These are phyloP conservation scores for Mya arenaria DNA, from an alignment of 1,140 invertebrate species.

Conservation along the genomic window DNA sequence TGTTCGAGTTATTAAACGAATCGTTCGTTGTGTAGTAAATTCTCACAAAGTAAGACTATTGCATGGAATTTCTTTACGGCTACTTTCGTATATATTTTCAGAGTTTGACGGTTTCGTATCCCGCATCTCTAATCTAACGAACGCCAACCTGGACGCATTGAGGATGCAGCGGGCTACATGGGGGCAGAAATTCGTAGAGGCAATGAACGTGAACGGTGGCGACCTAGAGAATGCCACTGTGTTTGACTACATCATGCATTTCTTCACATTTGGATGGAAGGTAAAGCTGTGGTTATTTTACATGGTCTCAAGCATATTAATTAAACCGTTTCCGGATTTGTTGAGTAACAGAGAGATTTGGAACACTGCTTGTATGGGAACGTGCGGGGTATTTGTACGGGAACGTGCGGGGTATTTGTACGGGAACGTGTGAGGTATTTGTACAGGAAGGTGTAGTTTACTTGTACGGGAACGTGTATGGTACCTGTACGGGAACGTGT, in stretches of 20 bases:
- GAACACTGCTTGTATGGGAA: background rate
- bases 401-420: too few relatives aligned
- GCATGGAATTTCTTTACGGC: too few relatives aligned
- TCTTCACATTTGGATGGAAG: constrained; percentile 80
- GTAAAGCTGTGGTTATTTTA: constrained; percentile 72
- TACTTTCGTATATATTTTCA: too few relatives aligned
- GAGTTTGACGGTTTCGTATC: constrained; percentile 85
- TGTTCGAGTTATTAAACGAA: too few relatives aligned
- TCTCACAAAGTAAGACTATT: too few relatives aligned
- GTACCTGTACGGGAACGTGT: too few relatives aligned
- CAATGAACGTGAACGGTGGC: constrained; percentile 86
- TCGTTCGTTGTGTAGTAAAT: too few relatives aligned
- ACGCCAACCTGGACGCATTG: constrained; percentile 84
- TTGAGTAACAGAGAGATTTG: constrained; percentile 85
- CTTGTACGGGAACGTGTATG: too few relatives aligned
- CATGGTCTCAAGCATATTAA: background rate
- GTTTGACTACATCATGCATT: constrained; percentile 82
- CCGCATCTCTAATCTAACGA: constrained; percentile 84
- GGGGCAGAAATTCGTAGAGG: constrained; percentile 84
- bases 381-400: background rate
- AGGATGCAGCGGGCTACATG: constrained; percentile 84
- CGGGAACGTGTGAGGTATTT: too few relatives aligned
- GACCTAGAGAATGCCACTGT: constrained; percentile 84
- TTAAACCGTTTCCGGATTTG: constrained; percentile 85
- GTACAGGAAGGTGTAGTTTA: too few relatives aligned